Base-by-base conservation (phyloP, 2,113 vertebrate genomes). In the Seriola rivoliana region DNA sequence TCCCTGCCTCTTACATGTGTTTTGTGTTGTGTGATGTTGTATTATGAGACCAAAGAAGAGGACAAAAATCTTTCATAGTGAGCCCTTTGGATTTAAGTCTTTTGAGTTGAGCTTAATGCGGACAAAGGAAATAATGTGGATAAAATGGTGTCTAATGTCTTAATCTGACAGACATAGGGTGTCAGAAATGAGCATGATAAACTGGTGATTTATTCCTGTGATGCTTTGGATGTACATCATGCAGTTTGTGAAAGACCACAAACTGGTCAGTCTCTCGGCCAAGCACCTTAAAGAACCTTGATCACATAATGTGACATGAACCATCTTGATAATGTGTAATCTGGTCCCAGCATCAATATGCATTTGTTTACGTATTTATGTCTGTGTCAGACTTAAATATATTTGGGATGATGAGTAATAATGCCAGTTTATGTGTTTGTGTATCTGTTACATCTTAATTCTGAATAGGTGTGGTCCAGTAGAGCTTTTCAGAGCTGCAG, bases 1-100 rank as follows among this genome's bases (percentile, higher is more conserved):
- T 87, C 82, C n/a, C 67, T 46, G 50, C 59, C 48, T 76, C 83
- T n/a, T 71, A 64, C 71, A 78, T 85, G 77, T 80, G 73, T 78
- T 82, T 84, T 62, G 42, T 82, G 75, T 84, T 83, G 58, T 57
- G 75, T 63, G 66, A 77, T 21, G 32, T 69, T 1, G 4, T 25
- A 7, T 48, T 46, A 25, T 12, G 52, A 67, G 38, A 71, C 42
- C 23, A 14, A 17, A 71, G 64, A 71, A 34, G n/a, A 21, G 1
- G 42, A 46, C 19, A 8, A 36, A 77, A 76, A 55, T 63, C 40
- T 58, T 13, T 63, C 52, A 71, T 4, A 34, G 19, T 34, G 17
- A 42, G n/a, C 14, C 5, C 7, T 25, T 34, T 25, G 54, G 46
- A 5, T 48, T 17, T 17, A 48, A 46, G 13, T 46, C 14, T 46